Percentiles rank a stretch among this genome's conserved stretches.
phyloP scores from a whole-genome alignment of 2,888 invertebrate species.

The Helicoverpa assulta region DNA sequence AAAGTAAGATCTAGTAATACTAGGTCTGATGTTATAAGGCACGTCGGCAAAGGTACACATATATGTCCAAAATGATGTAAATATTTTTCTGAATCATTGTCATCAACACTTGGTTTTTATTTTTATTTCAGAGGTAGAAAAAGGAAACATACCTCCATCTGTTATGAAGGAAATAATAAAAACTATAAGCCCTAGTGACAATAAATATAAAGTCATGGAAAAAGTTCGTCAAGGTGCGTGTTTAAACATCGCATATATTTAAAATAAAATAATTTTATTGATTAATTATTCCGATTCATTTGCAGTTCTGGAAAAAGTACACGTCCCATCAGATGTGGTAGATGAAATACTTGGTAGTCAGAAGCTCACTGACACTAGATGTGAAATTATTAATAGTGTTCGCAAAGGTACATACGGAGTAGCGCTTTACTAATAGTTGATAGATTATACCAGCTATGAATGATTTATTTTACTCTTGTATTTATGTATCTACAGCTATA shows the following conservation, averaged over 20 bases:
- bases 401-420: neutral
- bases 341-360: neutral
- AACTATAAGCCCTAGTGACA: constrained; percentile 5
- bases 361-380: neutral
- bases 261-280: no score
- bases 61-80: neutral
- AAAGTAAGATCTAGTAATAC: neutral
- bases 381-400: neutral
- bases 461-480: neutral
- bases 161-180: neutral
- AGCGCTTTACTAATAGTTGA: no score
- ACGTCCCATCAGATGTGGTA: neutral
- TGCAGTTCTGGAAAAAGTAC: neutral
- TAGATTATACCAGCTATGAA: neutral
- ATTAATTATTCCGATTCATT: neutral
- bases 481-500: neutral
- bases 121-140: neutral
- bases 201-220: neutral
- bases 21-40: neutral
- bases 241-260: neutral
- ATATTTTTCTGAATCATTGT: no score
- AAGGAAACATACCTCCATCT: neutral
- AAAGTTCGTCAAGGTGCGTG: constrained; percentile 9
- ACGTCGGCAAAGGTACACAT: neutral
- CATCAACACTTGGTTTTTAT: neutral